Conservation (phyloP, 2,888 invertebrate species). For the Mystacides longicornis region DNA sequence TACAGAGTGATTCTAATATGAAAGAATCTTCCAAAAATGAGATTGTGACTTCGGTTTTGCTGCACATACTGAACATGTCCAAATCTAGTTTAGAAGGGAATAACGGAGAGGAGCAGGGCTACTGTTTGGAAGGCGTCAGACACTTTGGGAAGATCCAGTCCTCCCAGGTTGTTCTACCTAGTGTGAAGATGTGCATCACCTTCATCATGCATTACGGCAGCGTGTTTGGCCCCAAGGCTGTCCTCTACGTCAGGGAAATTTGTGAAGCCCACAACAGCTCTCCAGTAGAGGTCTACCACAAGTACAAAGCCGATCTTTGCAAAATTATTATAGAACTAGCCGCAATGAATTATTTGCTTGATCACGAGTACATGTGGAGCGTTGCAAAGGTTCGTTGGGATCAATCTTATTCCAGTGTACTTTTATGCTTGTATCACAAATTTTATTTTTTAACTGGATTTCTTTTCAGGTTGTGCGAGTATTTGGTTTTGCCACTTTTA, state of each 20-base stretch:
- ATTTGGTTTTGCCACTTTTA: constrained; percentile 60
- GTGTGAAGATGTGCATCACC: constrained; percentile 49
- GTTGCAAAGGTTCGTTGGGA: constrained; percentile 40
- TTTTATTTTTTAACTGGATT: not conserved
- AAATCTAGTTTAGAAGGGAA: constrained; percentile 45
- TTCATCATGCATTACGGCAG: constrained; percentile 58
- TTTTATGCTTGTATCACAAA: not conserved
- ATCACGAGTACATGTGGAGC: constrained; percentile 51
- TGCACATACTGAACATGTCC: constrained; percentile 41
- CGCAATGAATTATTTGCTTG: constrained; percentile 50
- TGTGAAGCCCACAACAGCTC: constrained; percentile 48
- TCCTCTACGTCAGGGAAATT: constrained; percentile 49
- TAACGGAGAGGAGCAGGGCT: constrained; percentile 47
- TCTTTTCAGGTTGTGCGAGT: constrained; percentile 49
- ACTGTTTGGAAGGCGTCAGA: constrained; percentile 47
- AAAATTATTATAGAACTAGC: constrained; percentile 49
- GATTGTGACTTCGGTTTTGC: constrained; percentile 38
- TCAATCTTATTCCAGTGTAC: not conserved
- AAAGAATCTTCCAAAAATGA: constrained; percentile 35
- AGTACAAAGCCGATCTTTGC: constrained; percentile 56
- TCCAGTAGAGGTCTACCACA: constrained; percentile 52
- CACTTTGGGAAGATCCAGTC: constrained; percentile 41
- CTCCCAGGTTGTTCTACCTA: constrained; percentile 39
- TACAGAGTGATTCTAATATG: constrained; percentile 30
- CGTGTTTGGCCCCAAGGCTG: constrained; percentile 49